These are phyloP conservation scores for Taenioides sp. DNA, from an alignment of 2,797 vertebrate genomes.

Conservation along the genomic window DNA sequence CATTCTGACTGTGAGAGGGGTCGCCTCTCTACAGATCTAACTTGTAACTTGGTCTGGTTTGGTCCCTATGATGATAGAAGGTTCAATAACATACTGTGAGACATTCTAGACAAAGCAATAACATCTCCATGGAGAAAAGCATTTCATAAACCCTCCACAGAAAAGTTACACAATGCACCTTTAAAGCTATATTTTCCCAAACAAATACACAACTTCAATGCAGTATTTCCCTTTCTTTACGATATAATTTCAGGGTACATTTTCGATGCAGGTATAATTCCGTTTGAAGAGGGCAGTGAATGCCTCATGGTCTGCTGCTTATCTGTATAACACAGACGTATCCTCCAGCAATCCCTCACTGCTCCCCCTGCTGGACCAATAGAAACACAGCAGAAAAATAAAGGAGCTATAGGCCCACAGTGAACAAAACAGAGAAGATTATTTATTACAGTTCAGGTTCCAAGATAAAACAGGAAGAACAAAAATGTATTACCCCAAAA, in stretches of 20 bases:
- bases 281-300: background rate
- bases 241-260: slow-evolving; percentile 7
- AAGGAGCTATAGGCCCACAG: slow-evolving; percentile 4
- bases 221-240: background rate
- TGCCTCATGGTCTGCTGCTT: slow-evolving; percentile 43
- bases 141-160: too few relatives aligned
- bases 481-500: too few relatives aligned
- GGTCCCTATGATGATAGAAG: too few relatives aligned
- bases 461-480: too few relatives aligned
- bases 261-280: slow-evolving; percentile 15
- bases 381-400: slow-evolving; percentile 19
- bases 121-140: too few relatives aligned
- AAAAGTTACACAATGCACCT: too few relatives aligned
- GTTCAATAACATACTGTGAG: too few relatives aligned
- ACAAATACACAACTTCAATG: background rate
- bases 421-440: background rate
- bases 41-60: too few relatives aligned
- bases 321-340: slow-evolving; percentile 59
- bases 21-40: too few relatives aligned
- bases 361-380: slow-evolving; percentile 53
- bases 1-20: too few relatives aligned
- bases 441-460: too few relatives aligned
- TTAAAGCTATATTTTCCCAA: background rate
- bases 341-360: slow-evolving; percentile 57
- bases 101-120: too few relatives aligned